phyloP scores from a whole-genome alignment of 2,797 vertebrate species.

The Spinus pinus region DNA sequence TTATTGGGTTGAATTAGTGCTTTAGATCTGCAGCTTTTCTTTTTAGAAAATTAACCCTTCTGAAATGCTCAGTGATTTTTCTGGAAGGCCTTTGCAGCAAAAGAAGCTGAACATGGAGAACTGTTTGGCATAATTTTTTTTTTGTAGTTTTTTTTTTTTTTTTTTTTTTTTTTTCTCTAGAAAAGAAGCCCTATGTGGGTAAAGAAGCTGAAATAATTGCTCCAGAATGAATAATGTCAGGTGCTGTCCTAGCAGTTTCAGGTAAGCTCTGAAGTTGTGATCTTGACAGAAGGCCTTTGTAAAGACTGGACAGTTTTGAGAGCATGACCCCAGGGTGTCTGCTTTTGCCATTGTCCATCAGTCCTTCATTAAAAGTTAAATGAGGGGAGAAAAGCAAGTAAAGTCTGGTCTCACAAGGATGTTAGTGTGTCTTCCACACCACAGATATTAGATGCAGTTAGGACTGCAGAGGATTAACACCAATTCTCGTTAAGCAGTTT shows the following conservation, averaged over 20 bases:
- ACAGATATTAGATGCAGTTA: background rate
- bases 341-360: background rate
- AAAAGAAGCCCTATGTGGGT: background rate
- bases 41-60: slow-evolving; percentile 39
- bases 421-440: background rate
- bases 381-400: background rate
- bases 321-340: background rate
- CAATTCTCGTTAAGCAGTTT: background rate
- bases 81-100: background rate
- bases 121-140: background rate
- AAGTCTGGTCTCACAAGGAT: background rate
- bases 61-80: slow-evolving; percentile 4
- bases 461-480: background rate
- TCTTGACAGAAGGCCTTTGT: background rate
- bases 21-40: background rate
- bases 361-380: background rate
- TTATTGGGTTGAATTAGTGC: background rate
- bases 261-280: background rate
- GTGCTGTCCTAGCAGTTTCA: background rate
- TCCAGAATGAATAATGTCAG: background rate
- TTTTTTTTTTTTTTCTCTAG: no score
- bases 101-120: background rate
- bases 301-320: background rate
- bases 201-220: background rate
- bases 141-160: background rate